Evolutionary conservation across 2,888 invertebrate genomes (phyloP).

Genomic region (Clivina fossor): DNA sequence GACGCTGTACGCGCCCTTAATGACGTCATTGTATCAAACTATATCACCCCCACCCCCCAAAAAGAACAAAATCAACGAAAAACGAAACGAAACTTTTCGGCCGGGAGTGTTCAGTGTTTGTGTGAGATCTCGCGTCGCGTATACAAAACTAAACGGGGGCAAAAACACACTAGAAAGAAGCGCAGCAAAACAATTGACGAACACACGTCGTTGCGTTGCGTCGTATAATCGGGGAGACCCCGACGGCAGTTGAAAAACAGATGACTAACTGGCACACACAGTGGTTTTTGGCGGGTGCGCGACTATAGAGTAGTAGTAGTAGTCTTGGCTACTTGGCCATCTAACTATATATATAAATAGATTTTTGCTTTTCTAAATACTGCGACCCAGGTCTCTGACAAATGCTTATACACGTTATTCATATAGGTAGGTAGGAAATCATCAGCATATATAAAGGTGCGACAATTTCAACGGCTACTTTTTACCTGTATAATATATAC

Average conservation of each 20-base stretch:
- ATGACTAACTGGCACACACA: conserved; percentile 31
- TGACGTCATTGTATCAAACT: conserved; percentile 28
- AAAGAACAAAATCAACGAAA: too few species aligned
- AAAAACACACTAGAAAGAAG: conserved; percentile 2
- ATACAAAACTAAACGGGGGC: neutral
- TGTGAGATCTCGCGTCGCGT: too few species aligned
- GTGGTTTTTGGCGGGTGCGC: conserved; percentile 28
- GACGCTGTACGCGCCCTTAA: conserved; percentile 25
- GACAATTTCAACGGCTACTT: conserved; percentile 15
- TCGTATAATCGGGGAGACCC: conserved; percentile 31
- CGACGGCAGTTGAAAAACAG: conserved; percentile 31
- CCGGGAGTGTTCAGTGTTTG: too few species aligned
- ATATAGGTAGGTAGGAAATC: too few species aligned
- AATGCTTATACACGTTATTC: too few species aligned
- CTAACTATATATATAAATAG: conserved; percentile 31
- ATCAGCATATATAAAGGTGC: conserved; percentile 14
- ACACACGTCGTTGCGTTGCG: conserved; percentile 17
- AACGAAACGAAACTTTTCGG: too few species aligned
- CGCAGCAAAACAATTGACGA: conserved; percentile 17
- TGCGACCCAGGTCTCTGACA: conserved; percentile 31
- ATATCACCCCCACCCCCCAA: neutral
- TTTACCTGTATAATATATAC: neutral
- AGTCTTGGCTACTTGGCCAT: conserved; percentile 23
- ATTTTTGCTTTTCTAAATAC: conserved; percentile 32
- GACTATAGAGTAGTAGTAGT: too few species aligned